phyloP scores from a whole-genome alignment of 2,797 vertebrate genomes.

The Ptychadena robeensis region DNA sequence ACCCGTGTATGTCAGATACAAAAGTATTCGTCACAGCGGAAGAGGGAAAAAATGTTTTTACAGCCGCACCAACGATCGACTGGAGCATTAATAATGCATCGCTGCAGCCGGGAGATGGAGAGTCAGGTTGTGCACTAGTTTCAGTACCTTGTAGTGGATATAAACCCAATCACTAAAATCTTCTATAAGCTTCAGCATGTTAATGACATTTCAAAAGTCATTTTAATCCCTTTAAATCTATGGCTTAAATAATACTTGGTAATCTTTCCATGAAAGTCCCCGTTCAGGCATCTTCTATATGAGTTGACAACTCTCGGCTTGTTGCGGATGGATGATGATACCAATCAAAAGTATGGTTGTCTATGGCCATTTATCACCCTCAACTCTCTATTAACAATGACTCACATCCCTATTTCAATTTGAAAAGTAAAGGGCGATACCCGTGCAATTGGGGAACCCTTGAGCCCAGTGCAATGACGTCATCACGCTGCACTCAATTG shows the following conservation, averaged over 20 bases:
- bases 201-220: background rate
- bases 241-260: background rate
- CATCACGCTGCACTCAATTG: no score
- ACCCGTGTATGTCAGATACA: conserved; percentile 12
- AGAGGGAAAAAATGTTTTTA: conserved; percentile 48
- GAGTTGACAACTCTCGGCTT: background rate
- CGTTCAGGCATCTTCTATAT: background rate
- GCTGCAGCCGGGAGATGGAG: conserved; percentile 69
- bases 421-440: no score
- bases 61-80: conserved; percentile 31
- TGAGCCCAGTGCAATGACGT: no score
- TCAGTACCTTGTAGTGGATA: background rate
- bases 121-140: background rate
- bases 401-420: no score
- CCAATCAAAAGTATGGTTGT: no score
- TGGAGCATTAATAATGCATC: conserved; percentile 46
- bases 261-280: background rate
- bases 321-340: no score
- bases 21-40: conserved; percentile 35
- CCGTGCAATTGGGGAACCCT: no score
- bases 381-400: no score
- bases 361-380: background rate
- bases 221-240: background rate
- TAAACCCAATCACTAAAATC: background rate
- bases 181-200: background rate